Evolutionary conservation across 1,140 invertebrate species (phyloP).

Genomic region (Vanessa tameamea): DNA sequence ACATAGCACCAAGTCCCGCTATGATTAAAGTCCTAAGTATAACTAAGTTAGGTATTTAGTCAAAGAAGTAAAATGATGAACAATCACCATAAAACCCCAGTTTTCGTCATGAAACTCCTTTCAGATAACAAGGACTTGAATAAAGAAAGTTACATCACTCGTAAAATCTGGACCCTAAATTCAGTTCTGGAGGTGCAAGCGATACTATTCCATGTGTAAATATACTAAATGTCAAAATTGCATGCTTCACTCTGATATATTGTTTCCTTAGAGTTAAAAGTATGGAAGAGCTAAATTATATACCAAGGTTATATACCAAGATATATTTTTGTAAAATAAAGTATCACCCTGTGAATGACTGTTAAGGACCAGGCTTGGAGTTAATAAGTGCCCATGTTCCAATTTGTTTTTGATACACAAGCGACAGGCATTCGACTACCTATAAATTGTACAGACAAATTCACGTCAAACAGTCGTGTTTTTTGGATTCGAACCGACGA

Average conservation of each 20-base stretch:
- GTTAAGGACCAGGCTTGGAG: no score
- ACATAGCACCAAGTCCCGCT: neutral
- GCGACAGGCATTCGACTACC: no score
- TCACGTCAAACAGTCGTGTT: no score
- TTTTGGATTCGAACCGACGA: no score
- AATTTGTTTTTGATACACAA: no score
- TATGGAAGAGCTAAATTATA: neutral
- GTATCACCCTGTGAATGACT: no score
- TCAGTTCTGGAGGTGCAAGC: conserved; percentile 10
- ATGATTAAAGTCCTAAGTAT: conserved; percentile 9
- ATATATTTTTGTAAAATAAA: no score
- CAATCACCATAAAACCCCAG: conserved; percentile 32
- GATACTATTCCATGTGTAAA: conserved; percentile 2
- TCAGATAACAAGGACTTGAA: conserved; percentile 30
- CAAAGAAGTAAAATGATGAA: conserved; percentile 21
- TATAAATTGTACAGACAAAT: no score
- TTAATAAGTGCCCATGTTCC: no score
- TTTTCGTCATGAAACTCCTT: conserved; percentile 25
- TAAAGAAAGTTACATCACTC: conserved; percentile 34
- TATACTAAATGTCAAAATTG: conserved; percentile 17
- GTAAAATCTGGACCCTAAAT: conserved; percentile 30
- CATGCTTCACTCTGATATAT: conserved; percentile 17
- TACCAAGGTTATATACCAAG: no score
- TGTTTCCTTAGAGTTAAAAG: conserved; percentile 4
- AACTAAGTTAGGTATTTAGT: conserved; percentile 12